phyloP scores from a whole-genome alignment of 2,888 invertebrate genomes.

The Cryptophagus acutangulus region DNA sequence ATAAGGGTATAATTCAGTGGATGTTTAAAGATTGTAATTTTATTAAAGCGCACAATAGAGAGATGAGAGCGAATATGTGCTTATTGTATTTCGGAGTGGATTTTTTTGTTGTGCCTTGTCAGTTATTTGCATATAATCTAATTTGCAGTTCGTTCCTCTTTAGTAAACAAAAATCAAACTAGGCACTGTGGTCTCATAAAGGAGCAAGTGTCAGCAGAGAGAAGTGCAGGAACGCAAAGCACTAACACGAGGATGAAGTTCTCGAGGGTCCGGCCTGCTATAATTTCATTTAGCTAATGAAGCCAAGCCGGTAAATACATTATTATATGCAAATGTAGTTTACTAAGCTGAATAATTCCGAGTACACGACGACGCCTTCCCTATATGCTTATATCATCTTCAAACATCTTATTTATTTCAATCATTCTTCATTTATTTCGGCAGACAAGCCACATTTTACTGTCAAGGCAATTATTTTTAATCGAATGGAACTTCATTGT shows the following conservation, averaged over 20 bases:
- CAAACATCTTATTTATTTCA: neutral
- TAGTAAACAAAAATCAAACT: slow-evolving; percentile 30
- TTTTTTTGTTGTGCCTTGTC: too few species aligned
- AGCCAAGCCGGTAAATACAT: slow-evolving; percentile 44
- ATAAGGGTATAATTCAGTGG: too few species aligned
- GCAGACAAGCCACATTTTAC: too few species aligned
- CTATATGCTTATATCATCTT: slow-evolving; percentile 1
- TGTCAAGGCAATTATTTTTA: slow-evolving; percentile 5
- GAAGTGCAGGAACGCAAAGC: slow-evolving; percentile 13
- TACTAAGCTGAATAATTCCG: slow-evolving; percentile 36
- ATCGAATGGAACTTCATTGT: slow-evolving; percentile 8
- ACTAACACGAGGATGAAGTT: slow-evolving; percentile 22
- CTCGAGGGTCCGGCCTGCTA: slow-evolving; percentile 34
- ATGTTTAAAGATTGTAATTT: too few species aligned
- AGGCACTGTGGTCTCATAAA: slow-evolving; percentile 26
- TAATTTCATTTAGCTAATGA: slow-evolving; percentile 46
- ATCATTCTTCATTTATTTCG: too few species aligned
- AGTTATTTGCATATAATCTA: slow-evolving; percentile 26
- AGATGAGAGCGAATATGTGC: too few species aligned
- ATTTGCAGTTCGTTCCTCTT: slow-evolving; percentile 17
- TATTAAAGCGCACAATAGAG: too few species aligned
- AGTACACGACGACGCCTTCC: slow-evolving; percentile 16
- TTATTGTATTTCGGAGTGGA: too few species aligned
- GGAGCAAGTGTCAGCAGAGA: slow-evolving; percentile 23
- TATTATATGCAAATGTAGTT: slow-evolving; percentile 45